Evolutionary conservation across 2,113 vertebrate species (phyloP).

Genomic region (Silurus meridionalis): DNA sequence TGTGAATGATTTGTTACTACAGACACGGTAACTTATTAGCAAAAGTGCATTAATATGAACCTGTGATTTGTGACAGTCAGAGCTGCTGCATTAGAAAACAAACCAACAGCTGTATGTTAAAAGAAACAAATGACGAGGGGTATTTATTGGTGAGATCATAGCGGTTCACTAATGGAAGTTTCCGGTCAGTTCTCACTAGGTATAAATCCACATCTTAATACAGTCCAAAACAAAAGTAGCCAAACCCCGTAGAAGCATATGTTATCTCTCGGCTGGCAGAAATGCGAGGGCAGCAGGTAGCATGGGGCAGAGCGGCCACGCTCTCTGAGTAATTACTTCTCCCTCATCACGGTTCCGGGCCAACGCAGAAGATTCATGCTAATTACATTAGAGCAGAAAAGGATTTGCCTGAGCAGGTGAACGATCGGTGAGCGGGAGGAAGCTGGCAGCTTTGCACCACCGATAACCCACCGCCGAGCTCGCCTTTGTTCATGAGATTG

Average conservation of each 20-base stretch:
- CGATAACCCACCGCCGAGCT: slow-evolving; percentile 10
- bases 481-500: slow-evolving; percentile 51
- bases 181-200: background rate
- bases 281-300: slow-evolving; percentile 23
- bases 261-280: slow-evolving; percentile 4
- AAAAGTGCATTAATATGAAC: background rate
- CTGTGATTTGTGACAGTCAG: background rate
- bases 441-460: background rate
- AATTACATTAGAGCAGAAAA: slow-evolving; percentile 52
- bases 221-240: slow-evolving; percentile 6
- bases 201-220: slow-evolving; percentile 24
- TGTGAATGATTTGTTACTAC: background rate
- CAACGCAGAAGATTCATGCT: slow-evolving; percentile 34
- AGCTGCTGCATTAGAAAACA: background rate
- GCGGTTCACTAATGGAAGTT: background rate
- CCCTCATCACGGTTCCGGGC: slow-evolving; percentile 19
- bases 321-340: slow-evolving; percentile 50
- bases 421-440: slow-evolving; percentile 11
- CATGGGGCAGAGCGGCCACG: slow-evolving; percentile 11
- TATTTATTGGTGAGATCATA: background rate
- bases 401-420: slow-evolving; percentile 35
- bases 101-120: background rate
- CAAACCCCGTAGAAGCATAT: slow-evolving; percentile 7
- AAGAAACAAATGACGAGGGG: background rate
- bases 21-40: background rate